Conservation (phyloP, 2,113 vertebrate species). For the Myiozetetes cayanensis region DNA sequence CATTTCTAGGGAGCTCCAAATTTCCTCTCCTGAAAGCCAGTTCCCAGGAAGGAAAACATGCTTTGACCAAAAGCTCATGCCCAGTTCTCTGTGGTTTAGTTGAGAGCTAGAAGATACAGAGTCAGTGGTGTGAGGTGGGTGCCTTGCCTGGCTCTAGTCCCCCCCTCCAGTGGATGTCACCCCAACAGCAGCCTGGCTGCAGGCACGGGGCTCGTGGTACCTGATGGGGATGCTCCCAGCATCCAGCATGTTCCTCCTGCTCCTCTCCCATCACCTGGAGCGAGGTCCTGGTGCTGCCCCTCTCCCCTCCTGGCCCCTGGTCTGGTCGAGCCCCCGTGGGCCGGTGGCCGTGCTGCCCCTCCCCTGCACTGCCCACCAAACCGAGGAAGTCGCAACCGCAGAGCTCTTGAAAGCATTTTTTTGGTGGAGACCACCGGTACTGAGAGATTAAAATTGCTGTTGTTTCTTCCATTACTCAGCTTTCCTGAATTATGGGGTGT, state of each 20-base stretch:
- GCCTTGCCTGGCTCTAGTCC: background rate
- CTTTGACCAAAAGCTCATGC: background rate
- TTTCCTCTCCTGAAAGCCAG: background rate
- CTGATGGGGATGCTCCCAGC: background rate
- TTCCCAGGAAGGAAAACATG: background rate
- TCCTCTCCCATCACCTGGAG: background rate
- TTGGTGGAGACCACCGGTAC: conserved; percentile 69
- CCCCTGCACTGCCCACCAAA: conserved; percentile 45
- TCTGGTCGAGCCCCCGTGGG: background rate
- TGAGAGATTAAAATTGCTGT: conserved; percentile 72
- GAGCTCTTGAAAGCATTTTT: conserved; percentile 63
- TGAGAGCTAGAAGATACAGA: rapidly evolving
- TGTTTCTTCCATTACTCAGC: conserved; percentile 77
- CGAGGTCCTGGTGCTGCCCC: background rate
- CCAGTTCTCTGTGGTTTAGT: background rate
- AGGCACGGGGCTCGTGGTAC: rapidly evolving
- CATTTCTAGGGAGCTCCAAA: background rate
- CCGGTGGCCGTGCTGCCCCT: conserved; percentile 8
- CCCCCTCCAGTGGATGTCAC: background rate
- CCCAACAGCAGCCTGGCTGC: background rate
- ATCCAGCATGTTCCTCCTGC: rapidly evolving
- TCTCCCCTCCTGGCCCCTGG: rapidly evolving
- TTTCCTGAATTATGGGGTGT: conserved; percentile 76
- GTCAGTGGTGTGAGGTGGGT: rapidly evolving
- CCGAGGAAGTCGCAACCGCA: conserved; percentile 52